phyloP scores from a whole-genome alignment of 2,888 invertebrate species.

The Lysandra coridon region DNA sequence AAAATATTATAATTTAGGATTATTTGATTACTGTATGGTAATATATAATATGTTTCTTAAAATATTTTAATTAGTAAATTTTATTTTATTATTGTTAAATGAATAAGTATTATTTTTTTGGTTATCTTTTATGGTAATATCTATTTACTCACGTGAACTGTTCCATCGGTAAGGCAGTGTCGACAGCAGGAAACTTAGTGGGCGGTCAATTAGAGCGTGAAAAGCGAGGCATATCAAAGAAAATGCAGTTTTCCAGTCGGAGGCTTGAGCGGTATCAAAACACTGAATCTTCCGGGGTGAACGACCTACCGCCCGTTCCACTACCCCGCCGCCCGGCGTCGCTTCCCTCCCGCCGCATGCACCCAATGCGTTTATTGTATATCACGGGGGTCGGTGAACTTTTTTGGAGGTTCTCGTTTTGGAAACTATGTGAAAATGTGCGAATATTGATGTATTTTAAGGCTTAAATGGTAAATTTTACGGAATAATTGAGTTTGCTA shows the following conservation, averaged over 20 bases:
- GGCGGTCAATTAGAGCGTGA: slow-evolving; percentile 72
- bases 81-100: too few relatives aligned
- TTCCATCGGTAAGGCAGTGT: neutral
- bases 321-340: slow-evolving; percentile 59
- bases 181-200: slow-evolving; percentile 39
- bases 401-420: slow-evolving; percentile 49
- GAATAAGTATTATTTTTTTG: neutral
- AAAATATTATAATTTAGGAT: too few relatives aligned
- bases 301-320: slow-evolving; percentile 65
- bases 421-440: neutral
- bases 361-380: slow-evolving; percentile 76
- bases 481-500: neutral
- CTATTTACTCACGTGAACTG: neutral
- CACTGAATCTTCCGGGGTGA: slow-evolving; percentile 81
- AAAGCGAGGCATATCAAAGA: slow-evolving; percentile 76
- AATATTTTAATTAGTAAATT: too few relatives aligned
- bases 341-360: slow-evolving; percentile 58
- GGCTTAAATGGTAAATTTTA: neutral
- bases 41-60: too few relatives aligned
- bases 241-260: slow-evolving; percentile 76
- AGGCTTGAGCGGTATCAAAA: slow-evolving; percentile 78
- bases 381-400: slow-evolving; percentile 75
- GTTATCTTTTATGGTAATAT: too few relatives aligned
- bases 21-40: too few relatives aligned
- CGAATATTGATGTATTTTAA: neutral